Evolutionary conservation across 2,797 vertebrate genomes (phyloP).

Genomic region (Muscicapa striata): DNA sequence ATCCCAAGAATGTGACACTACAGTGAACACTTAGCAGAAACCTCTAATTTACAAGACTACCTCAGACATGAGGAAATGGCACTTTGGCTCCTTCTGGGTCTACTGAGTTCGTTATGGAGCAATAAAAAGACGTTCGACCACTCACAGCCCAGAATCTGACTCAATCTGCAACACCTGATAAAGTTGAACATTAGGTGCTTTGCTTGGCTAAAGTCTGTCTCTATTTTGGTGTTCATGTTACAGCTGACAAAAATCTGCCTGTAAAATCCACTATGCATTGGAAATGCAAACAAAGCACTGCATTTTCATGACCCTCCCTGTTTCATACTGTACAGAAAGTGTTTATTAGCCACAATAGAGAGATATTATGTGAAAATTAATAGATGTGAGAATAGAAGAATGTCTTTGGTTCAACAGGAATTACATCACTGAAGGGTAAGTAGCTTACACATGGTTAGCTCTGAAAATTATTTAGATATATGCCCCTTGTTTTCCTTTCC

Average conservation of each 20-base stretch:
- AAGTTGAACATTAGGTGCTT: background rate
- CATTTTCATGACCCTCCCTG: background rate
- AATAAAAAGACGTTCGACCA: conserved; percentile 35
- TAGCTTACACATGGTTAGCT: background rate
- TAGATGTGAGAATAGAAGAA: background rate
- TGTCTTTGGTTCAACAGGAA: background rate
- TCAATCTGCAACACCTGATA: conserved; percentile 41
- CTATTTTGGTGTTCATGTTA: background rate
- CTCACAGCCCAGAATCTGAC: conserved; percentile 28
- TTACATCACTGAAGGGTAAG: background rate
- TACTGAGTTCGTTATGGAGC: conserved; percentile 24
- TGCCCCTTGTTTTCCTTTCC: background rate
- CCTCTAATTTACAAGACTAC: conserved; percentile 23
- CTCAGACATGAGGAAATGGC: background rate
- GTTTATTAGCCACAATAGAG: background rate
- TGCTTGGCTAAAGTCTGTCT: conserved; percentile 29
- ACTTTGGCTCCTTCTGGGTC: conserved; percentile 39
- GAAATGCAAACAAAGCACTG: background rate
- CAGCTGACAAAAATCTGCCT: background rate
- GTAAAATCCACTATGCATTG: background rate
- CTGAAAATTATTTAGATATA: background rate
- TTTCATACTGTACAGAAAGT: background rate
- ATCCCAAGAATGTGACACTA: background rate
- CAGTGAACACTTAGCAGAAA: background rate
- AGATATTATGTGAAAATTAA: background rate